phyloP scores from a whole-genome alignment of 2,888 invertebrate species.

The Lampropteryx suffumata region DNA sequence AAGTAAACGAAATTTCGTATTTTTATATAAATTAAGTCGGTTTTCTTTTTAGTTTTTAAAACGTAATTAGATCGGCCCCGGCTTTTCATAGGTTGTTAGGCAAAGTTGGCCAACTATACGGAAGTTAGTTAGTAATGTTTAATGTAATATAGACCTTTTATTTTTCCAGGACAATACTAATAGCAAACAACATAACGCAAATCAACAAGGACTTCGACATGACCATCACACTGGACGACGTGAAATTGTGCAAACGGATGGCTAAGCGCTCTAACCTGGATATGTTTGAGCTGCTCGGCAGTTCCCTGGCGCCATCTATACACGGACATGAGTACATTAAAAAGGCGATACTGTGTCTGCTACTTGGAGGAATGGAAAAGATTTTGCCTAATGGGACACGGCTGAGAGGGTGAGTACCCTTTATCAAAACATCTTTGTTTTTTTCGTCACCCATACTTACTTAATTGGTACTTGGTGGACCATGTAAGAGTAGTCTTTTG shows the following conservation, averaged over 20 bases:
- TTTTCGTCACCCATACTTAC: no score
- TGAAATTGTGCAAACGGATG: constrained; percentile 92
- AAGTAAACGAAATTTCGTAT: no score
- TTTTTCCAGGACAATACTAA: constrained; percentile 90
- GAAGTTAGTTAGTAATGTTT: no score
- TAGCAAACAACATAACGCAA: constrained; percentile 96
- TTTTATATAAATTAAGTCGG: no score
- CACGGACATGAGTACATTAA: constrained; percentile 98
- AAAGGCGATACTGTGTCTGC: constrained; percentile 95
- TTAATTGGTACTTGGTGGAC: no score
- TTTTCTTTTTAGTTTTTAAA: no score
- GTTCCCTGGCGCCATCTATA: constrained; percentile 98
- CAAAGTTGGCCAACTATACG: no score
- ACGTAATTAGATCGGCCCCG: no score
- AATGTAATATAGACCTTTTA: no score
- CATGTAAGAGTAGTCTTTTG: no score
- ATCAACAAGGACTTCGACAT: constrained; percentile 93
- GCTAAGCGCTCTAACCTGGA: constrained; percentile 87
- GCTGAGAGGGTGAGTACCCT: constrained; percentile 91
- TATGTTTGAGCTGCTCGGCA: constrained; percentile 94
- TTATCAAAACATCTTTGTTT: no score
- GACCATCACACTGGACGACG: constrained; percentile 92
- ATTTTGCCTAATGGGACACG: constrained; percentile 95
- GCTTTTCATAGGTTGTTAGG: no score
- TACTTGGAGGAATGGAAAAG: constrained; percentile 98